Conservation (phyloP, 1,140 invertebrate genomes). For the Aradophagus sp. region DNA sequence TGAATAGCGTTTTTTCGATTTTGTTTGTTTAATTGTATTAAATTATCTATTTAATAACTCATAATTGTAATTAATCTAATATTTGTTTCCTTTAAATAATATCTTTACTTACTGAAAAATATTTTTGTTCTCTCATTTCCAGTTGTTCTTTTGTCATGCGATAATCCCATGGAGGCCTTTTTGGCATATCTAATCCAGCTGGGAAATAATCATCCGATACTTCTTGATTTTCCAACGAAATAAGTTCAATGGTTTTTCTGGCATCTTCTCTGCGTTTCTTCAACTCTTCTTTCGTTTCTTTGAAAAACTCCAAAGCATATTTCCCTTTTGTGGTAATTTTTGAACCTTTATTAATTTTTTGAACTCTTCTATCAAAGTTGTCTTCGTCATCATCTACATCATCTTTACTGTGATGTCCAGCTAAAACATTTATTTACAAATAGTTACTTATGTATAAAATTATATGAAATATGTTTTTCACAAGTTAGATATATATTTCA, state of each 20-base stretch:
- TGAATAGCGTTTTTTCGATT: too few relatives aligned
- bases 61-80: too few relatives aligned
- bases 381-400: conserved; percentile 60
- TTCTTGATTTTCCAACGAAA: conserved; percentile 80
- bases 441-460: too few relatives aligned
- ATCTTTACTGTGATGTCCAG: conserved; percentile 51
- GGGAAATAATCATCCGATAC: conserved; percentile 84
- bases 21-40: too few relatives aligned
- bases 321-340: conserved; percentile 73
- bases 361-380: conserved; percentile 42
- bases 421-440: conserved; percentile 29
- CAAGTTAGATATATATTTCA: background rate
- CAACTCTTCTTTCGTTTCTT: conserved; percentile 82
- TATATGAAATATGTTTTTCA: background rate
- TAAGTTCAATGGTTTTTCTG: conserved; percentile 75
- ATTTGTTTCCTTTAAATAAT: conserved; percentile 3
- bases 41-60: too few relatives aligned
- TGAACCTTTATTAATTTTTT: conserved; percentile 76
- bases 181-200: conserved; percentile 85
- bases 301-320: conserved; percentile 85
- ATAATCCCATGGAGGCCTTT: conserved; percentile 87
- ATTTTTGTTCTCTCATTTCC: conserved; percentile 83
- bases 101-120: conserved; percentile 80
- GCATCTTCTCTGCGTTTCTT: conserved; percentile 80
- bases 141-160: conserved; percentile 82